Base-by-base conservation (phyloP, 2,797 vertebrate species). In the Clarias laeviceps region DNA sequence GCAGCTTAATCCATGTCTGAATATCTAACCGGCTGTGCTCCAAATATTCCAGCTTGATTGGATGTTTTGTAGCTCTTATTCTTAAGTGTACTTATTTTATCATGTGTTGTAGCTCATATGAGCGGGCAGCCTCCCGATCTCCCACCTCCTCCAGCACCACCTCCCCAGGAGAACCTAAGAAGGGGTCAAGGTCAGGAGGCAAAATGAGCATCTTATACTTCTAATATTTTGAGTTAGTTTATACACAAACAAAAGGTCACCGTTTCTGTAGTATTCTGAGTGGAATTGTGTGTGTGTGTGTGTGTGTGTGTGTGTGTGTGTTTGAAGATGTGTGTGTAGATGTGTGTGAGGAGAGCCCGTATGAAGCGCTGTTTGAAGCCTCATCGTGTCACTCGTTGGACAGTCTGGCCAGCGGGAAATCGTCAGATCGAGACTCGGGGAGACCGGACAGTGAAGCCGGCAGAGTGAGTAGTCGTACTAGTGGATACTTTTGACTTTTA, bases 311-410 rank as follows among this genome's bases (percentile, higher is more conserved):
- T 0, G 96, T n/a, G n/a, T n/a, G 20, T 82, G 34, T 45, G 11
- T 80, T 22, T 69, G 59, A 78, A 17, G 85, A 62, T 82, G 34
- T 83, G 98, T 97, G 95, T 69, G 96, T 50, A 96, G 0, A 84
- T 96, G 93, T 97, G 80, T 95, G 92, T 0, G 96, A 97, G 80
- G 98, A 99, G 91, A 97, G 97, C 80, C 97, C 97, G 0, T 99
- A 99, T 0, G 98, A 99, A 91, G 97, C 96, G 0, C 91, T 99
- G 82, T 99, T 95, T 89, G 98, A 99, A 14, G 97, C 98, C 8
- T 96, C 97, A 0, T 99, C 98, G 80, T 98, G 97, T 92, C 97
- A 98, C 89, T 98, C 98, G 0, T 89, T 99, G 91, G 98, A 99
- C 94, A 99, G 97, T 92, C 94, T 96, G 74, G 96, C 97, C 92